Base-by-base conservation (phyloP, 2,888 invertebrate genomes). In the Trissoscelio sp. region DNA sequence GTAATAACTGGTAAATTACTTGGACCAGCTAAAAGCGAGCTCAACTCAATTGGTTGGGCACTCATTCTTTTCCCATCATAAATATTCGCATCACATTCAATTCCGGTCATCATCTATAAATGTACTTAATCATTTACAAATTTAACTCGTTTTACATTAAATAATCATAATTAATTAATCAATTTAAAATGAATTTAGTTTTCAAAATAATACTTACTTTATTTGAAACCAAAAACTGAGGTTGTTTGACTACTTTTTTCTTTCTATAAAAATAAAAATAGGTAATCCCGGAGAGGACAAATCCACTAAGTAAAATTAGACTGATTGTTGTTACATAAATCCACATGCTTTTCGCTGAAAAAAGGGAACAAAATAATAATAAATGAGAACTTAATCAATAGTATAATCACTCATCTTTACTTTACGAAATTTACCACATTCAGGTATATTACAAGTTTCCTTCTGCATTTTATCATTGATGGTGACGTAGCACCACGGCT, bases 401-500 rank as follows among this genome's bases (percentile, higher is more conserved):
- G n/a, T n/a, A n/a, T n/a, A n/a, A n/a, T n/a, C n/a, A n/a, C n/a
- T n/a, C n/a, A n/a, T n/a, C n/a, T 28, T 28, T 28, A 28, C 6
- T 28, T 28, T 28, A 9, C 31, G 3, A 34, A 5, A 34, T 22
- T 92, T 89, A 95, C 95, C 93, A 93, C 99, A 99, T 92, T 96
- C 96, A 14, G 96, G 96, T 85, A 99, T 95, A 87, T 96, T 94
- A 92, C 99, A 99, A 70, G 94, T 92, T 90, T 98, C 97, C 88
- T 95, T 95, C 83, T 95, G 94, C 86, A 94, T 94, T 87, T 95
- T 95, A 79, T 94, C 95, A 86, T 94, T 93, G 81, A 91, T 92
- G 77, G 94, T 94, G 12, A 96, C 94, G 85, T 95, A 97, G 92
- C 99, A 99, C 97, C 98, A 99, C 0, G 99, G 99, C 84, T 95